These are phyloP conservation scores for Polia nebulosa DNA, from an alignment of 2,888 invertebrate species.

Conservation along the genomic window DNA sequence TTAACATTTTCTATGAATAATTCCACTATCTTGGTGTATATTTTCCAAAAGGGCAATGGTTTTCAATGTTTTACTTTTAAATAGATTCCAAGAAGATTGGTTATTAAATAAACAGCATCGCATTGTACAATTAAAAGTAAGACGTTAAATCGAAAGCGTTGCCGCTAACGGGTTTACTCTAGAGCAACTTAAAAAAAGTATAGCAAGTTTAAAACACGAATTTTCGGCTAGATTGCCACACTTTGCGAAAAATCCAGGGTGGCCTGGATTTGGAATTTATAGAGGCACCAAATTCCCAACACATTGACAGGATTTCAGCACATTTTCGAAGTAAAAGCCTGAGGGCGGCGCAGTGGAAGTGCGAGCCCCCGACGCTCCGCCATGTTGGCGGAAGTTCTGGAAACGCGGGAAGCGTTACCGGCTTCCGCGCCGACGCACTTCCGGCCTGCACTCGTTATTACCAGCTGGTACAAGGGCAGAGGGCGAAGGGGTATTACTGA, in stretches of 20 bases:
- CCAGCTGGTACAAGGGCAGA: slow-evolving; percentile 62
- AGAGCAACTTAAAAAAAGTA: slow-evolving; percentile 9
- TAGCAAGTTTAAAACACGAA: slow-evolving; percentile 35
- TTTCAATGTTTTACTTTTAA: background rate
- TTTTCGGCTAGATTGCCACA: slow-evolving; percentile 31
- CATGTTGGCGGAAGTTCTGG: slow-evolving; percentile 72
- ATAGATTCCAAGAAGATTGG: background rate
- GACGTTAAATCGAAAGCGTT: slow-evolving; percentile 7
- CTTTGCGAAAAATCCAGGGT: slow-evolving; percentile 25
- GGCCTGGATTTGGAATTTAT: slow-evolving; percentile 43
- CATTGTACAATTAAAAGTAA: background rate
- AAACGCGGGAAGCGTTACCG: slow-evolving; percentile 74
- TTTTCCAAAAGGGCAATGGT: slow-evolving; percentile 8
- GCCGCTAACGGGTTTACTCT: slow-evolving; percentile 8
- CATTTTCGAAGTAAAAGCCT: slow-evolving; percentile 43
- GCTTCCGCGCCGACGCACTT: slow-evolving; percentile 77
- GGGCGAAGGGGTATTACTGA: slow-evolving; percentile 52
- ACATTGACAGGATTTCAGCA: slow-evolving; percentile 53
- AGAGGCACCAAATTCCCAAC: slow-evolving; percentile 37
- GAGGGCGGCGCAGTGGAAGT: slow-evolving; percentile 32
- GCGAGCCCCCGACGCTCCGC: slow-evolving; percentile 60
- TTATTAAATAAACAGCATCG: slow-evolving; percentile 1
- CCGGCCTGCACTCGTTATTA: slow-evolving; percentile 71
- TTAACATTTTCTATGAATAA: slow-evolving; percentile 38
- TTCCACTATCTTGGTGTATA: background rate